Evolutionary conservation across 2,113 vertebrate genomes (phyloP).

Genomic region (Notothenia coriiceps): DNA sequence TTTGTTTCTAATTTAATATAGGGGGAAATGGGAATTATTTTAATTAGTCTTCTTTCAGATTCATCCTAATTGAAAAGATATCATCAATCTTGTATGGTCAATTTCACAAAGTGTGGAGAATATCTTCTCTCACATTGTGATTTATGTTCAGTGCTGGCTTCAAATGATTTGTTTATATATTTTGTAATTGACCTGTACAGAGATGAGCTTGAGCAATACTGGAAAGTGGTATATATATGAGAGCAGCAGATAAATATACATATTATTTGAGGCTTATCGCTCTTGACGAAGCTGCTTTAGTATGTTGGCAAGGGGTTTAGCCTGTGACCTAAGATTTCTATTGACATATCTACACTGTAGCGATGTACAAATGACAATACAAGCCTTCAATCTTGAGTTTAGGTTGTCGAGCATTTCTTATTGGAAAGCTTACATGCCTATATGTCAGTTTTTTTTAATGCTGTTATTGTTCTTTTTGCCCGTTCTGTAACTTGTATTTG

Average conservation of each 20-base stretch:
- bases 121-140: conserved; percentile 24
- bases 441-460: not conserved
- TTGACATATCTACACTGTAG: no score
- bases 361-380: no score
- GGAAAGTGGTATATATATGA: not conserved
- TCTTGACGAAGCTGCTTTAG: not conserved
- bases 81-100: conserved; percentile 36
- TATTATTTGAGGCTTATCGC: not conserved
- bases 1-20: not conserved
- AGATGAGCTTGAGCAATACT: not conserved
- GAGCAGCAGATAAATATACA: not conserved
- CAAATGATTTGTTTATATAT: conserved; percentile 17
- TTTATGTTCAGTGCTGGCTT: conserved; percentile 35
- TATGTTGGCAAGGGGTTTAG: not conserved
- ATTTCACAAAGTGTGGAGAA: conserved; percentile 32
- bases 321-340: no score
- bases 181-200: not conserved
- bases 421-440: not conserved
- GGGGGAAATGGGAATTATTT: not conserved
- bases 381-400: no score
- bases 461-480: not conserved
- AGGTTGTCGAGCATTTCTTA: not conserved
- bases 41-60: not conserved
- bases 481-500: not conserved
- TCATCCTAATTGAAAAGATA: conserved; percentile 2